These are phyloP conservation scores for Neuroterus valhalla DNA, from an alignment of 1,140 invertebrate genomes.

Conservation along the genomic window DNA sequence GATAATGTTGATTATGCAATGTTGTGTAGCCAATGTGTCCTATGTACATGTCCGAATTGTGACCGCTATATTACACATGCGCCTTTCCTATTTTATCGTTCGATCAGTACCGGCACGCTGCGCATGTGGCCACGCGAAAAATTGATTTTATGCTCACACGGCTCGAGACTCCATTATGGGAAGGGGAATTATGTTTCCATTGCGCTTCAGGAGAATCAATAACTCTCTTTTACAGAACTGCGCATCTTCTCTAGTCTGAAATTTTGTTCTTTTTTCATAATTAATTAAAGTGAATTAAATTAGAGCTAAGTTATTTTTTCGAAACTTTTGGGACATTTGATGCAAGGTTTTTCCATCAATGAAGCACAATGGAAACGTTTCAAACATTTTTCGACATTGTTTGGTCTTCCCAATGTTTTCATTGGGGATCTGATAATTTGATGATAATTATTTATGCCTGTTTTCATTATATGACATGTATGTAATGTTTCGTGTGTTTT, in stretches of 20 bases:
- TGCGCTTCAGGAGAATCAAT: slow-evolving; percentile 8
- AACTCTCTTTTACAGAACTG: background rate
- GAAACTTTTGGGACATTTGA: too few relatives aligned
- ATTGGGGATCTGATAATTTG: too few relatives aligned
- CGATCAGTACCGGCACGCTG: slow-evolving; percentile 41
- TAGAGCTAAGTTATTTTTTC: too few relatives aligned
- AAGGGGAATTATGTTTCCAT: slow-evolving; percentile 18
- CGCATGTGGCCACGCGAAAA: slow-evolving; percentile 46
- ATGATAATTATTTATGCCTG: too few relatives aligned
- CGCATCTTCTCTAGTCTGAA: background rate
- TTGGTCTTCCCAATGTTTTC: too few relatives aligned
- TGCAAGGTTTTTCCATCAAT: too few relatives aligned
- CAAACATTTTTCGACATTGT: too few relatives aligned
- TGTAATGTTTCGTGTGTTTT: too few relatives aligned
- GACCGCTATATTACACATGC: slow-evolving; percentile 30
- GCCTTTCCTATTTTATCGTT: slow-evolving; percentile 27
- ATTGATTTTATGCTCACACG: slow-evolving; percentile 56
- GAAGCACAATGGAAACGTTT: too few relatives aligned
- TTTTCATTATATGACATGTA: too few relatives aligned
- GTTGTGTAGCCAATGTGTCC: background rate
- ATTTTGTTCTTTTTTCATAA: background rate
- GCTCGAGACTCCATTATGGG: background rate
- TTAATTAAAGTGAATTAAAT: too few relatives aligned
- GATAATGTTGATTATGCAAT: slow-evolving; percentile 70
- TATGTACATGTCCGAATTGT: background rate